Base-by-base conservation (phyloP, 2,888 invertebrate genomes). In the Taenaris catops region DNA sequence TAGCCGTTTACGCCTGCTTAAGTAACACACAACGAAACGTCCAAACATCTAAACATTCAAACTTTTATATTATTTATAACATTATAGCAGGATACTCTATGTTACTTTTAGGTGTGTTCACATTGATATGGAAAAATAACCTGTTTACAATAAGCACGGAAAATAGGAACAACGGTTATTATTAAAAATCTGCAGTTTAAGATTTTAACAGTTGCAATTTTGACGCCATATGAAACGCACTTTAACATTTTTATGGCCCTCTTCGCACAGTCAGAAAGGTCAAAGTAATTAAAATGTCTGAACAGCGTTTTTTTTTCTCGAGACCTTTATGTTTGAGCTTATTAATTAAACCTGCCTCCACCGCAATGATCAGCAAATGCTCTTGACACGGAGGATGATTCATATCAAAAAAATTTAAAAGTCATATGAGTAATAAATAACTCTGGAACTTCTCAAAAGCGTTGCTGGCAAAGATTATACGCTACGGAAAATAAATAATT, bases 281-380 rank as follows among this genome's bases (percentile, higher is more conserved):
- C 70, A 61, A 45, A 62, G 69, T 74, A 78, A 80, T 81, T 81
- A 81, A 78, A 66, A 65, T 67, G 60, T 48, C 62, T 59, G 72
- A 72, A 42, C 48, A 38, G 49, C 38, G 40, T 45, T 51, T 47
- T 47, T n/a, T 45, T 42, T 38, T 45, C 38, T 37, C 26, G 42
- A 45, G 45, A 48, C 47, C 47, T 48, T 47, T 46, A 44, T 40
- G 37, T 43, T 42, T 32, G 35, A 37, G 38, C 37, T 47, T 45
- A 48, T 48, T 48, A 48, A 48, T 48, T 48, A 48, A 41, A 41
- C 34, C 26, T 40, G 31, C 44, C 37, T 40, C n/a, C n/a, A 18
- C 25, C 37, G 20, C 31, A 37, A 33, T 37, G 36, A 23, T 29
- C 36, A 29, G 25, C 18, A 38, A 38, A 38, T 27, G 39, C 19